These are phyloP conservation scores for Gnathonemus longibarbis DNA, from an alignment of 2,113 vertebrate genomes.

Conservation along the genomic window DNA sequence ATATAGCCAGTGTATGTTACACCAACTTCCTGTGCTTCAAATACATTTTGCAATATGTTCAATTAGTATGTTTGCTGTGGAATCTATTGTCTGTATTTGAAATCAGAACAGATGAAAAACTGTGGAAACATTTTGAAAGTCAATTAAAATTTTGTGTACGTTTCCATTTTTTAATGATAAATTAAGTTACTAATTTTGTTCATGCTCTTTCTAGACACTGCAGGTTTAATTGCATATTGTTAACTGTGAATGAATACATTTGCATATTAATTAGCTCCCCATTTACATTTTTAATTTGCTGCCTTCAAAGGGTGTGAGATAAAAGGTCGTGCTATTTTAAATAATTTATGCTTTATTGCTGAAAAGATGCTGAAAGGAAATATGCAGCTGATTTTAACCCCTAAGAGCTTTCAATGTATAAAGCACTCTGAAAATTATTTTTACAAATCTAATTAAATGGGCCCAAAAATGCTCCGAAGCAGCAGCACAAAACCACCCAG, in stretches of 20 bases:
- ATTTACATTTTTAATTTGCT: constrained; percentile 99
- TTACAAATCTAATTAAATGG: constrained; percentile 78
- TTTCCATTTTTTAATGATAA: constrained; percentile 98
- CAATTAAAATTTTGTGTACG: constrained; percentile 91
- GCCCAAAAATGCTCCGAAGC: constrained; percentile 53
- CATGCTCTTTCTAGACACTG: constrained; percentile 99
- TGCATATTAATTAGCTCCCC: constrained; percentile 99
- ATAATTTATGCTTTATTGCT: constrained; percentile 99
- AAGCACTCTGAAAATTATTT: constrained; percentile 77
- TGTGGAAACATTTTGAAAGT: constrained; percentile 96
- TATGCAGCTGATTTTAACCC: constrained; percentile 99
- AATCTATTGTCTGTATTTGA: constrained; percentile 28
- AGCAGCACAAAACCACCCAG: constrained; percentile 55
- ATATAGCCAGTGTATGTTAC: constrained; percentile 35
- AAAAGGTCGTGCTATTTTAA: constrained; percentile 99
- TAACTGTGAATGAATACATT: constrained; percentile 99
- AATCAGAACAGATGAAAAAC: constrained; percentile 62
- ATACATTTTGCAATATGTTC: constrained; percentile 51
- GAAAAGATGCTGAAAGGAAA: constrained; percentile 99
- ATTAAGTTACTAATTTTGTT: constrained; percentile 99
- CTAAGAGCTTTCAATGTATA: constrained; percentile 80
- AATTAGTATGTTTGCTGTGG: constrained; percentile 52
- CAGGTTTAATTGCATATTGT: constrained; percentile 99
- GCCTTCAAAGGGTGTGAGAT: constrained; percentile 99
- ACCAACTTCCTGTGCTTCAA: constrained; percentile 42